Conservation (phyloP, 2,113 vertebrate genomes). For the Carettochelys insculpta region DNA sequence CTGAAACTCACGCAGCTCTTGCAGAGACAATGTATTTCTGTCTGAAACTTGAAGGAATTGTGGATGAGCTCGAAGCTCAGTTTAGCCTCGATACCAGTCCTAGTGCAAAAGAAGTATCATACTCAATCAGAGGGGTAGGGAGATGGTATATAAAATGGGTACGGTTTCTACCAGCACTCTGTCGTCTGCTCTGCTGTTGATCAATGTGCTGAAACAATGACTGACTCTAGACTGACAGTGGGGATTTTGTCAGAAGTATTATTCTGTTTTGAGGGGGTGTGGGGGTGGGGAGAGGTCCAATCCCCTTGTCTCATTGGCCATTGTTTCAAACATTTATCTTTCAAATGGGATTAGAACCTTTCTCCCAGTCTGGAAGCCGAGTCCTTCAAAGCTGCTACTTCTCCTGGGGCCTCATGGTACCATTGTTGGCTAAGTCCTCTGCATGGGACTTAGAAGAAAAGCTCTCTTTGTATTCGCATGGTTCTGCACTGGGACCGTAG, state of each 20-base stretch:
- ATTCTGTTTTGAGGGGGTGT: neutral
- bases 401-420: neutral
- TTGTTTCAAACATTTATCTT: neutral
- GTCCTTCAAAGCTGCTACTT: neutral
- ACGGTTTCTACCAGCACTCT: slow-evolving; percentile 36
- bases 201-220: slow-evolving; percentile 27
- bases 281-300: neutral
- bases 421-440: slow-evolving; percentile 31
- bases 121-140: slow-evolving; percentile 34
- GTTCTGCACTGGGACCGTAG: neutral
- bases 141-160: slow-evolving; percentile 10
- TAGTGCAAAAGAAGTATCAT: slow-evolving; percentile 60
- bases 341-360: neutral
- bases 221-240: slow-evolving; percentile 37
- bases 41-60: slow-evolving; percentile 59
- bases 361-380: neutral
- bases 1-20: slow-evolving; percentile 63
- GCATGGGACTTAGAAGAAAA: slow-evolving; percentile 34
- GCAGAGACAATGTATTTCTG: slow-evolving; percentile 66
- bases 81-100: slow-evolving; percentile 61
- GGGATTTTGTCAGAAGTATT: slow-evolving; percentile 36
- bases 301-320: no score
- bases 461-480: neutral
- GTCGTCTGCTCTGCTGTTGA: slow-evolving; percentile 24
- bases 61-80: slow-evolving; percentile 62